phyloP scores from a whole-genome alignment of 2,888 invertebrate species.

The Cataglyphis livida region DNA sequence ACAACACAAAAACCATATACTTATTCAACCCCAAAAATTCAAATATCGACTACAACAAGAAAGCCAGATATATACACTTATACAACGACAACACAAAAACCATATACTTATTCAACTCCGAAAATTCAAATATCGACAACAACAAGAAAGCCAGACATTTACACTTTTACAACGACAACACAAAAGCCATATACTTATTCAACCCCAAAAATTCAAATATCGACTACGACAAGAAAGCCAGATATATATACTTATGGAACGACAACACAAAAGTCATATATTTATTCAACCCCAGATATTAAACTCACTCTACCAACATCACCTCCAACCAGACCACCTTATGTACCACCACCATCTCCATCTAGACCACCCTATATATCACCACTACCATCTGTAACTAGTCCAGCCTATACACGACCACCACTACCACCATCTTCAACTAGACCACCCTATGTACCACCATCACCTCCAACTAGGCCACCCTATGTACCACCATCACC shows the following conservation, averaged over 20 bases:
- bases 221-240: constrained; percentile 46
- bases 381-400: constrained; percentile 13
- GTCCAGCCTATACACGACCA: background rate
- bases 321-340: background rate
- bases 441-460: background rate
- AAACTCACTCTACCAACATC: background rate
- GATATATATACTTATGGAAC: no score
- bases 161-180: no score
- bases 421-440: background rate
- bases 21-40: no score
- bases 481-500: constrained; percentile 36
- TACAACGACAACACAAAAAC: constrained; percentile 16
- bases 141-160: no score
- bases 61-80: constrained; percentile 42
- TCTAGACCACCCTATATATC: background rate
- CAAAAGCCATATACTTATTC: no score
- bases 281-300: no score
- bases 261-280: background rate
- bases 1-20: no score
- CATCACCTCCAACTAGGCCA: constrained; percentile 39
- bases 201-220: constrained; percentile 38
- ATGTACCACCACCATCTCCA: background rate
- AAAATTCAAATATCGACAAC: constrained; percentile 69
- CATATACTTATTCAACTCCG: constrained; percentile 59
- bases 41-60: background rate